Evolutionary conservation across 2,797 vertebrate genomes (phyloP).

Genomic region (Ceyx erithaca): DNA sequence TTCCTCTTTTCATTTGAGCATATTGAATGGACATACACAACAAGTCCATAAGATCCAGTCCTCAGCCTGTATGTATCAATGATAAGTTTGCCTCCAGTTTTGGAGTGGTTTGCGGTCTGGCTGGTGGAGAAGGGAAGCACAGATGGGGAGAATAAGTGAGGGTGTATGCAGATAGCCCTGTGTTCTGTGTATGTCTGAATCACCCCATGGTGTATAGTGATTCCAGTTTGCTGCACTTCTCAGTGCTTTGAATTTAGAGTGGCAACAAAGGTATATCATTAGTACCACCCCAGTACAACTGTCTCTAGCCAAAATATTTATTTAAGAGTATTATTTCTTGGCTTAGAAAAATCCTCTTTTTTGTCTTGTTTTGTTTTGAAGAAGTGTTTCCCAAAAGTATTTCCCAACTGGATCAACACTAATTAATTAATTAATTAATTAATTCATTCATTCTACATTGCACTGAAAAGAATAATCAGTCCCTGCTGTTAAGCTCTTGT

Average conservation of each 20-base stretch:
- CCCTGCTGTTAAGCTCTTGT: conserved; percentile 30
- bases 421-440: too few species aligned
- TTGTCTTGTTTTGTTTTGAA: conserved; percentile 73
- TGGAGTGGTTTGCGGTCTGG: neutral
- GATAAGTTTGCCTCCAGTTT: neutral
- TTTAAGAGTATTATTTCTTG: conserved; percentile 56
- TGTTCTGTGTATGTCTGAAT: fast-evolving
- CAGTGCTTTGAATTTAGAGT: neutral
- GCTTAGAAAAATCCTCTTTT: conserved; percentile 45
- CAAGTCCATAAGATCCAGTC: neutral
- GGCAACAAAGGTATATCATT: conserved; percentile 3
- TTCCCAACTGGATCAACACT: conserved; percentile 57
- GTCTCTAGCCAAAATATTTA: conserved; percentile 53
- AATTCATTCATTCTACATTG: neutral
- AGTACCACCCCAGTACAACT: neutral
- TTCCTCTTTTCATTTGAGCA: neutral
- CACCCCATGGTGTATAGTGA: neutral
- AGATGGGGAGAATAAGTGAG: neutral
- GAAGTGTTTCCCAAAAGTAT: conserved; percentile 79
- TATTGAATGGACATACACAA: neutral
- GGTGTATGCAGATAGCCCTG: neutral
- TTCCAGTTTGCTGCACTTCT: neutral
- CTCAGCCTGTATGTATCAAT: neutral
- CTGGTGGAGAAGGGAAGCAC: neutral
- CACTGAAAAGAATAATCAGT: conserved; percentile 52